phyloP scores from a whole-genome alignment of 2,113 vertebrate genomes.

The Spilogale gracilis region DNA sequence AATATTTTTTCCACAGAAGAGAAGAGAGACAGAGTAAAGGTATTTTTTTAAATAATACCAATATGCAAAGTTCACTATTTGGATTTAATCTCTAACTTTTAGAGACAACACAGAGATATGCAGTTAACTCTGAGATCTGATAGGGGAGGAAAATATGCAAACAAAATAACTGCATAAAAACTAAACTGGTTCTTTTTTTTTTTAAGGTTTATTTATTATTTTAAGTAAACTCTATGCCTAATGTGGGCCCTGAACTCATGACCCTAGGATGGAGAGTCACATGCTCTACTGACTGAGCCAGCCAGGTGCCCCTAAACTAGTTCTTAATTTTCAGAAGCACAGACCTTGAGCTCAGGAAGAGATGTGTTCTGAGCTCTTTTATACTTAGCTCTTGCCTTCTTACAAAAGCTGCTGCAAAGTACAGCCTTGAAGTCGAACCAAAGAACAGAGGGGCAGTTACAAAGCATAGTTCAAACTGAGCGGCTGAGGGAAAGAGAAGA shows the following conservation, averaged over 20 bases:
- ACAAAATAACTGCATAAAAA: background rate
- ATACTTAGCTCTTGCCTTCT: background rate
- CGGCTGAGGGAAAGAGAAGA: background rate
- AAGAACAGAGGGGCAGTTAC: background rate
- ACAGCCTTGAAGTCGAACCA: background rate
- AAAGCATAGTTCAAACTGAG: background rate
- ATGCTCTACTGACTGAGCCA: background rate
- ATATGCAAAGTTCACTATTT: conserved; percentile 22
- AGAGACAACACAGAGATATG: background rate
- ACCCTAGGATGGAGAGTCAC: background rate
- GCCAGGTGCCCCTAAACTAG: background rate
- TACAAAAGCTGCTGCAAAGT: conserved; percentile 34
- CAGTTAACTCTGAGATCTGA: background rate
- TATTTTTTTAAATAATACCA: conserved; percentile 9
- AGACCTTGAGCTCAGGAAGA: conserved; percentile 33
- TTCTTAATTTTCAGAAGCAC: background rate
- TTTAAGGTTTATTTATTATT: background rate
- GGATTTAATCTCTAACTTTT: background rate
- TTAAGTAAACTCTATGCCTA: background rate
- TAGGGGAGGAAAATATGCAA: background rate
- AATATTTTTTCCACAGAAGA: conserved; percentile 25
- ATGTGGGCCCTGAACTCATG: background rate
- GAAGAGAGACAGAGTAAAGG: background rate
- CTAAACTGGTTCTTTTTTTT: background rate
- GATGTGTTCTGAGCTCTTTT: background rate